Evolutionary conservation across 2,888 invertebrate genomes (phyloP), one percentile per base, ranked within the genome.

Genomic region (Lochmaea capreae): DNA sequence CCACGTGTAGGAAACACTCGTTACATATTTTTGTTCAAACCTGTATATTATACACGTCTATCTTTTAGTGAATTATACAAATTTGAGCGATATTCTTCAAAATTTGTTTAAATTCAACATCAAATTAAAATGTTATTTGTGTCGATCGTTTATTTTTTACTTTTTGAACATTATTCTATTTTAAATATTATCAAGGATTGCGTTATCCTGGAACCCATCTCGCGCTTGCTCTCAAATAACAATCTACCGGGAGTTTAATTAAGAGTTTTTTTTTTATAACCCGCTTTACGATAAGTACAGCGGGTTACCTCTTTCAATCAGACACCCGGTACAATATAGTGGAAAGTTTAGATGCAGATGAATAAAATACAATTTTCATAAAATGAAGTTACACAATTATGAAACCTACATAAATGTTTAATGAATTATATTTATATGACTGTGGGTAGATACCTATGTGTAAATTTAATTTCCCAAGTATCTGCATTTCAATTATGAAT

Each of bases 371-470:
- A 9, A 54, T 54, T 54, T 54, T 54, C 11, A 54, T 54, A 1
- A 54, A 54, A 54, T 18, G 18, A 39, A 10, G 54, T 54, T 54
- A 54, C 54, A 54, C 54, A 54, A 54, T 18, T 18, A 10, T 18
- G 18, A 10, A 54, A 54, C 54, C 54, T 54, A 54, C 54, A 18
- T 54, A 54, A 54, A 54, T 54, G 54, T 16, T 52, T 9, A 2
- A 52, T 14, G 52, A 52, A 52, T 52, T 16, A 46, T 43, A 8
- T 54, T 18, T 18, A 54, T 54, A 18, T 54, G 18, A 10, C 16
- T 54, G 54, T 54, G 18, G 54, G 54, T 54, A 54, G 54, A 54
- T 54, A n/a, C n/a, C n/a, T n/a, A 9, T 54, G 54, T 54, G 54
- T 10, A 54, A 54, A 54, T 54, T 54, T n/a, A 6, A 52, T n/a